These are phyloP conservation scores for Guaruba guarouba DNA, from an alignment of 2,113 vertebrate species.

Conservation along the genomic window DNA sequence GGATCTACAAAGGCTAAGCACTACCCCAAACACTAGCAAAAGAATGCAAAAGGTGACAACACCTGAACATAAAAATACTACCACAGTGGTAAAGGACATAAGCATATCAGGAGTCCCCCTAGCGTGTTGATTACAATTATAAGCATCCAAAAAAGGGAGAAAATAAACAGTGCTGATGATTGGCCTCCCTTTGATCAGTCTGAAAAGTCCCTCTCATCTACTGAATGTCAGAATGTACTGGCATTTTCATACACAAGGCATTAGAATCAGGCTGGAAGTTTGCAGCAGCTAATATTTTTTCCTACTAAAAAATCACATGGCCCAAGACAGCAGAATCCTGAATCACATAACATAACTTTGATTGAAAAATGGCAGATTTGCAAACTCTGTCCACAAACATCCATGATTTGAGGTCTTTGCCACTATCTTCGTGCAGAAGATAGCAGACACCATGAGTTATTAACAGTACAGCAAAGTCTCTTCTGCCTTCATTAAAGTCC, in stretches of 20 bases:
- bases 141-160: neutral
- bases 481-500: neutral
- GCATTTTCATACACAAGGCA: neutral
- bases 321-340: neutral
- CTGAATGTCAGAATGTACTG: neutral
- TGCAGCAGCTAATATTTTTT: neutral
- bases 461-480: neutral
- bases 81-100: neutral
- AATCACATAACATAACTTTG: neutral
- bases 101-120: neutral
- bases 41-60: neutral
- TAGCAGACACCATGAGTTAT: fast-evolving
- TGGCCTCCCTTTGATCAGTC: neutral
- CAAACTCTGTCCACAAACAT: neutral
- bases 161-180: neutral
- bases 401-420: neutral
- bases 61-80: neutral
- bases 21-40: neutral
- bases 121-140: neutral
- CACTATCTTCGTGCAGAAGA: neutral
- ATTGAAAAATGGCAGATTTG: neutral
- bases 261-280: neutral
- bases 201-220: neutral
- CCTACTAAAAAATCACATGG: neutral
- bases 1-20: neutral